Evolutionary conservation across 2,113 vertebrate genomes (phyloP), one percentile per base, ranked within the genome.

Genomic region (Sylvicapra grimmia): DNA sequence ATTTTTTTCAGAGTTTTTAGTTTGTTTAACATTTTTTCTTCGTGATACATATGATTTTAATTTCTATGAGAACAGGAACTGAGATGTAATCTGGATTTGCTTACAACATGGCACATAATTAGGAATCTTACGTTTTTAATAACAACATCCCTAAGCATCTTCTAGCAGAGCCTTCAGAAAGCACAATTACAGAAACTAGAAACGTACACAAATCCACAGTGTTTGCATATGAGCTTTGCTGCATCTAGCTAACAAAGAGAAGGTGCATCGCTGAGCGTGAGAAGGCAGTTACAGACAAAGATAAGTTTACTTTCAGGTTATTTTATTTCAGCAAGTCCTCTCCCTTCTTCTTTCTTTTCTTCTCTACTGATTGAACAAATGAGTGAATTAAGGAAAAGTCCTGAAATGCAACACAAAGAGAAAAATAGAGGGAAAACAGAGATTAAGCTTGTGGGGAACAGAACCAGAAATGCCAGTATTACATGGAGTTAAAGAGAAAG

Each of bases 241-340:
- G 27, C 0, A 6, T 8, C n/a, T 40, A 49, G 19, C 8, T 49
- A 27, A 36, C 47, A 54, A 54, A 54, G 8, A 51, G 23, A 13
- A 72, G 13, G 16, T 49, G 12, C 13, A 1, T n/a, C 23, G 2
- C 23, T 44, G 13, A 29, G n/a, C 0, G 0, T 18, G n/a, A 59
- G 33, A 4, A 12, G 56, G 10, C 54, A 59, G 10, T 16, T 14
- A 53, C 1, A 58, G 21, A 15, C 31, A 49, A 21, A 54, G 72
- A 23, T 49, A 18, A 21, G 19, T 61, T 53, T 47, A 58, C 14
- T 27, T 36, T 29, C 36, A 16, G 44, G 6, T 18, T n/a, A n/a
- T 63, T 33, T 89, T 44, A 9, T 33, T 63, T 40, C 44, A 40
- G 25, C 44, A 90, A 36, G 9, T 21, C 68, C 82, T 79, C 19